Conservation (phyloP, 2,888 invertebrate species). For the Drosophila quasianomalipes region DNA sequence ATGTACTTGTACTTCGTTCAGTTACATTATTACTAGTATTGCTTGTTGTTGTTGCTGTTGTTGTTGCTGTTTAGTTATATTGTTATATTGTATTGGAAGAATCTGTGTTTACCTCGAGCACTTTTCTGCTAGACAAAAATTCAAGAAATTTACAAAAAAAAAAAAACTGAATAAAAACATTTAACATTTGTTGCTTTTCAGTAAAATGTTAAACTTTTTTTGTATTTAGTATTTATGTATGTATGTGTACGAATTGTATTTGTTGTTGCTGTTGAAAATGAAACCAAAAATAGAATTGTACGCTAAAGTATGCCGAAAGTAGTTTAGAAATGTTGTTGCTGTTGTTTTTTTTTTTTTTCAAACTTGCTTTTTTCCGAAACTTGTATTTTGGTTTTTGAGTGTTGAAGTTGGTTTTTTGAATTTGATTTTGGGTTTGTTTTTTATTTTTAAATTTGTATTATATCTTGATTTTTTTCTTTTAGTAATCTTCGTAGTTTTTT, state of each 20-base stretch:
- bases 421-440: conserved; percentile 29
- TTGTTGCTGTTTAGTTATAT: conserved; percentile 58
- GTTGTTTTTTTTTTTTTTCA: conserved; percentile 10
- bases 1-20: too few relatives aligned
- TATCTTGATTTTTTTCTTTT: conserved; percentile 17
- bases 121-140: conserved; percentile 78
- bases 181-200: conserved; percentile 11
- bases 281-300: conserved; percentile 20
- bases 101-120: conserved; percentile 86
- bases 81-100: conserved; percentile 84
- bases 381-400: conserved; percentile 64
- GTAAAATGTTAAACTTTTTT: conserved; percentile 11
- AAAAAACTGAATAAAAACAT: conserved; percentile 6
- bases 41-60: conserved; percentile 55
- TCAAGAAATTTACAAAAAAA: conserved; percentile 21
- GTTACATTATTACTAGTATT: too few relatives aligned
- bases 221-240: conserved; percentile 14
- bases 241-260: conserved; percentile 13
- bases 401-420: conserved; percentile 39
- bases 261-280: conserved; percentile 23
- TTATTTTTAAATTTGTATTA: conserved; percentile 27
- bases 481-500: conserved; percentile 2
- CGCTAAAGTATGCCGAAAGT: conserved; percentile 65
- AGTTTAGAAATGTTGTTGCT: conserved; percentile 42
- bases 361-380: conserved; percentile 57